A percentile compares a stretch with the other conserved stretches of the same genome.
phyloP scores from a whole-genome alignment of 1,140 invertebrate genomes.

The Battus philenor region DNA sequence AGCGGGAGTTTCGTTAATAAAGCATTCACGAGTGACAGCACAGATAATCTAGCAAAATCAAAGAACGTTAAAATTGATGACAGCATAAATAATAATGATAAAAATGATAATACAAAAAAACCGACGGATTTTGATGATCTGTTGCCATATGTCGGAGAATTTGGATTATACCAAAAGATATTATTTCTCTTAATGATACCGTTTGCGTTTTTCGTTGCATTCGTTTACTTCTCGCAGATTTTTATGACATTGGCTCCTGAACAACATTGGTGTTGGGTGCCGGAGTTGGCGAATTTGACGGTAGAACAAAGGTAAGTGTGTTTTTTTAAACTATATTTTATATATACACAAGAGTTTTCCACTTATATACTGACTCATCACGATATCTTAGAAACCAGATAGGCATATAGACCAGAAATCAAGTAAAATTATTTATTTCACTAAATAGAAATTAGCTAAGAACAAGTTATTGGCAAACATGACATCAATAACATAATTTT shows the following conservation, averaged over 20 bases:
- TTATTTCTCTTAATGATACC: constrained; percentile 91
- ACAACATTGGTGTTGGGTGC: constrained; percentile 87
- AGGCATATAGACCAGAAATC: no score
- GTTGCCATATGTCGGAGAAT: constrained; percentile 90
- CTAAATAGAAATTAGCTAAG: no score
- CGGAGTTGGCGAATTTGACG: constrained; percentile 82
- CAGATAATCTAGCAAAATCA: constrained; percentile 32
- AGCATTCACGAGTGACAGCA: constrained; percentile 42
- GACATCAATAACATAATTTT: no score
- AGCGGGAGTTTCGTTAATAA: constrained; percentile 53
- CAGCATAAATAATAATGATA: constrained; percentile 21
- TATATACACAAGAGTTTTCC: no score
- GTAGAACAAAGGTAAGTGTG: constrained; percentile 81
- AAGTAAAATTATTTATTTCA: no score
- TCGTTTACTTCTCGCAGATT: constrained; percentile 91
- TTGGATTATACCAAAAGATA: constrained; percentile 91
- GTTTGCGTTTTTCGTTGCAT: constrained; percentile 90
- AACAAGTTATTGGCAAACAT: no score
- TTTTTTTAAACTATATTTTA: no score
- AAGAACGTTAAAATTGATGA: constrained; percentile 18
- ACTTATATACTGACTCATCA: no score
- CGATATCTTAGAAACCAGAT: no score
- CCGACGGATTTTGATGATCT: constrained; percentile 63
- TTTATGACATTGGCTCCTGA: constrained; percentile 89
- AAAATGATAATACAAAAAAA: constrained; percentile 41